phyloP scores from a whole-genome alignment of 2,797 vertebrate species.

The Todus mexicanus region DNA sequence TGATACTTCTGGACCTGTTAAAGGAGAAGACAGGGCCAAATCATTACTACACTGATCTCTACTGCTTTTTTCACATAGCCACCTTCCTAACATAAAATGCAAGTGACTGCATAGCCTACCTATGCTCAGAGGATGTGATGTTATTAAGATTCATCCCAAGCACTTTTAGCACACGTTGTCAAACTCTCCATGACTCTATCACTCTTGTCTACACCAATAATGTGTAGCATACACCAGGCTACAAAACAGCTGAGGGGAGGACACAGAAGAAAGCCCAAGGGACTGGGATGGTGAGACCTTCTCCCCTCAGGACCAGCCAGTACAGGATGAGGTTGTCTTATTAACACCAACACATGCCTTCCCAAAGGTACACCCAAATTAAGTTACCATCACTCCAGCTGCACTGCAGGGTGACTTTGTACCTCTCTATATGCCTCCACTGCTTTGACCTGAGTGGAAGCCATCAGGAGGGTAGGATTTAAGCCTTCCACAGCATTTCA shows the following conservation, averaged over 20 bases:
- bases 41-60: background rate
- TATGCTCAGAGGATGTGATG: background rate
- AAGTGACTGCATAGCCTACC: background rate
- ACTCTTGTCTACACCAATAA: background rate
- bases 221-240: accelerated
- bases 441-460: background rate
- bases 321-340: background rate
- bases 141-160: background rate
- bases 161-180: background rate
- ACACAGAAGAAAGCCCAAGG: background rate
- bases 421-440: background rate
- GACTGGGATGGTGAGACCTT: background rate
- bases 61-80: background rate
- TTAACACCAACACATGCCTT: background rate
- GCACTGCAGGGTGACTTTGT: background rate
- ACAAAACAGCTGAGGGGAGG: background rate
- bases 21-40: background rate
- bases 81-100: background rate
- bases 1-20: background rate
- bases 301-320: background rate
- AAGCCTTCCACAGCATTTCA: background rate
- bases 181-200: background rate
- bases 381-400: background rate
- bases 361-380: background rate
- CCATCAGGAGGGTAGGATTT: accelerated